Percentiles rank a stretch among this genome's conserved stretches.
phyloP scores from a whole-genome alignment of 1,140 invertebrate genomes.

The Aphaenogaster ashmeadi region DNA sequence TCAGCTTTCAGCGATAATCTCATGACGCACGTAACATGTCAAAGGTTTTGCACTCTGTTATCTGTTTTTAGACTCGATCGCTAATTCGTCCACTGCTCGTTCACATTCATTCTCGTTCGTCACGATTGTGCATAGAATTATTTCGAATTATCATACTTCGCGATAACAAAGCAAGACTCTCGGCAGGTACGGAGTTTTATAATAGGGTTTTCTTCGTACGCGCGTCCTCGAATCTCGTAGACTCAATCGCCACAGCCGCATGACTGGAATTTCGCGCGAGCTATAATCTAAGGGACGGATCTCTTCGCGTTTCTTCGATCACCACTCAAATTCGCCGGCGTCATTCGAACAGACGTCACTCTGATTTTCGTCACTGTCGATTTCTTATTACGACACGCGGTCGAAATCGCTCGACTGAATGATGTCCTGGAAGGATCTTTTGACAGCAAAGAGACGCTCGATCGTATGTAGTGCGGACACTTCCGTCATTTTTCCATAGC shows the following conservation, averaged over 20 bases:
- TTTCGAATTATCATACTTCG: background rate
- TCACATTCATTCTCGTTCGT: background rate
- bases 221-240: constrained; percentile 43
- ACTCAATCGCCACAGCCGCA: constrained; percentile 44
- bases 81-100: background rate
- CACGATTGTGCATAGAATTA: background rate
- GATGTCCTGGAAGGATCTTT: constrained; percentile 37
- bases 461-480: constrained; percentile 40
- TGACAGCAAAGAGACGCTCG: constrained; percentile 48
- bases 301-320: constrained; percentile 10
- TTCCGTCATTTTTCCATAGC: constrained; percentile 70
- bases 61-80: background rate
- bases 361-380: constrained; percentile 58
- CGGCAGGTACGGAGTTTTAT: background rate
- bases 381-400: constrained; percentile 57
- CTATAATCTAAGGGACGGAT: constrained; percentile 43
- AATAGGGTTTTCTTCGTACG: constrained; percentile 28
- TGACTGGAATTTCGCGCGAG: constrained; percentile 26
- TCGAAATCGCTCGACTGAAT: constrained; percentile 51
- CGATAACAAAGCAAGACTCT: background rate
- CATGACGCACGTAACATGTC: background rate
- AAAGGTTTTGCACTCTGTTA: background rate
- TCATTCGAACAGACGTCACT: constrained; percentile 40
- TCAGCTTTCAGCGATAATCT: constrained; percentile 15
- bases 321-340: background rate